These are phyloP conservation scores for Jacana jacana DNA, from an alignment of 2,113 vertebrate species.

Conservation along the genomic window DNA sequence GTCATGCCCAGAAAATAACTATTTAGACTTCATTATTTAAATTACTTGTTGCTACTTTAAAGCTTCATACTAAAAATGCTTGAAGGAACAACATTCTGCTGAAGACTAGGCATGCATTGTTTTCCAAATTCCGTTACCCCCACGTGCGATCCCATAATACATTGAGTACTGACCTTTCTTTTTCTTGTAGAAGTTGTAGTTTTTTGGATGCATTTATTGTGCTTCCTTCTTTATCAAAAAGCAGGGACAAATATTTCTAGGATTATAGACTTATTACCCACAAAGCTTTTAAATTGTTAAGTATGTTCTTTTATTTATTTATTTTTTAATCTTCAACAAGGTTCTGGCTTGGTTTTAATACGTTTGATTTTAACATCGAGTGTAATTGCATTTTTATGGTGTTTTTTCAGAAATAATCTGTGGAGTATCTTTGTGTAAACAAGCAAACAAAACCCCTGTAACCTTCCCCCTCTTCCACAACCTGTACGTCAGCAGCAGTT, in stretches of 20 bases:
- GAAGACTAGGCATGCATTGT: conserved; percentile 62
- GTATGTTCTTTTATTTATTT: no score
- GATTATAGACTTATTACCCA: background rate
- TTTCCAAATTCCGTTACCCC: conserved; percentile 67
- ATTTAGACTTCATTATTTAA: conserved; percentile 15
- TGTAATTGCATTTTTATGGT: background rate
- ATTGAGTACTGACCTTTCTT: conserved; percentile 53
- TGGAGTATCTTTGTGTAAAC: background rate
- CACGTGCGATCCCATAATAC: conserved; percentile 55
- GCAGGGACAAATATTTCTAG: background rate
- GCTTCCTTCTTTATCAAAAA: background rate
- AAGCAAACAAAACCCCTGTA: background rate
- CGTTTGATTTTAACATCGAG: background rate
- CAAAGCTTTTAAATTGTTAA: background rate
- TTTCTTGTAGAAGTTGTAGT: background rate
- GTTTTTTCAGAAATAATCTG: background rate
- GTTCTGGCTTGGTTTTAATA: background rate
- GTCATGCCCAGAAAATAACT: conserved; percentile 5
- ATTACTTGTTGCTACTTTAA: conserved; percentile 1
- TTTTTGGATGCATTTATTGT: background rate
- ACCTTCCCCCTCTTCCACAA: background rate
- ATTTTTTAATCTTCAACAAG: background rate
- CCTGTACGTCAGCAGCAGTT: background rate
- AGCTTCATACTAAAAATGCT: conserved; percentile 41
- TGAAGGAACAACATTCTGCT: conserved; percentile 44